A percentile compares a stretch with the other conserved stretches of the same genome.
Conservation (phyloP, 2,797 vertebrate genomes). For the Serranus cabrilla region DNA sequence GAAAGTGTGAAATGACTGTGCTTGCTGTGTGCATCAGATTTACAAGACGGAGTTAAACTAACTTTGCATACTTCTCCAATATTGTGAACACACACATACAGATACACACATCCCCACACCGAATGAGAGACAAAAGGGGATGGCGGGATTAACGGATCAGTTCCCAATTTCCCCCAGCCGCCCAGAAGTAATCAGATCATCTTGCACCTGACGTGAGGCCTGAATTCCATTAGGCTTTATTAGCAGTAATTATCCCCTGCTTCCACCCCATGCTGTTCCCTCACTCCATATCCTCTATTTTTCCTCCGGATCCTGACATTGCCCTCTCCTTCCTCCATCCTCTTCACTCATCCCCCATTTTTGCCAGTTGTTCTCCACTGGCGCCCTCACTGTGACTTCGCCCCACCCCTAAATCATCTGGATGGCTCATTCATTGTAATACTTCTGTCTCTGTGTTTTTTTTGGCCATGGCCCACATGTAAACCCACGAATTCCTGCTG, state of each 20-base stretch:
- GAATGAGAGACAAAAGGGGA: conserved; percentile 73
- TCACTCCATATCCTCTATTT: conserved; percentile 60
- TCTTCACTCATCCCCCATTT: conserved; percentile 20
- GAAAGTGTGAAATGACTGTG: conserved; percentile 52
- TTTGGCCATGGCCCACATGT: conserved; percentile 15
- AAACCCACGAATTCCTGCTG: conserved; percentile 30
- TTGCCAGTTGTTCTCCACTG: conserved; percentile 30
- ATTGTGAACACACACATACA: conserved; percentile 56
- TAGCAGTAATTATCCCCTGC: conserved; percentile 87
- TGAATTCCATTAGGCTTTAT: conserved; percentile 89
- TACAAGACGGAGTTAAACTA: conserved; percentile 57
- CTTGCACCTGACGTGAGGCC: conserved; percentile 86
- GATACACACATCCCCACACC: conserved; percentile 45
- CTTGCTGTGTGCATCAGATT: conserved; percentile 54
- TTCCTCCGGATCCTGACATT: conserved; percentile 55
- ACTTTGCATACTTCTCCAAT: conserved; percentile 64
- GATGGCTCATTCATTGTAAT: conserved; percentile 61
- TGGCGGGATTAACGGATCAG: conserved; percentile 87
- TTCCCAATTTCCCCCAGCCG: conserved; percentile 84
- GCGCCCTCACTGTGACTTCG: conserved; percentile 24
- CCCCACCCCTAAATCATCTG: conserved; percentile 15
- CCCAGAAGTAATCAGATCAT: conserved; percentile 88
- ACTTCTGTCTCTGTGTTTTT: conserved; percentile 29
- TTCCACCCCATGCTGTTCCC: conserved; percentile 78
- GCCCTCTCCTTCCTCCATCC: conserved; percentile 47